Evolutionary conservation across 2,113 vertebrate genomes (phyloP).

Genomic region (Rhinoptilus africanus): DNA sequence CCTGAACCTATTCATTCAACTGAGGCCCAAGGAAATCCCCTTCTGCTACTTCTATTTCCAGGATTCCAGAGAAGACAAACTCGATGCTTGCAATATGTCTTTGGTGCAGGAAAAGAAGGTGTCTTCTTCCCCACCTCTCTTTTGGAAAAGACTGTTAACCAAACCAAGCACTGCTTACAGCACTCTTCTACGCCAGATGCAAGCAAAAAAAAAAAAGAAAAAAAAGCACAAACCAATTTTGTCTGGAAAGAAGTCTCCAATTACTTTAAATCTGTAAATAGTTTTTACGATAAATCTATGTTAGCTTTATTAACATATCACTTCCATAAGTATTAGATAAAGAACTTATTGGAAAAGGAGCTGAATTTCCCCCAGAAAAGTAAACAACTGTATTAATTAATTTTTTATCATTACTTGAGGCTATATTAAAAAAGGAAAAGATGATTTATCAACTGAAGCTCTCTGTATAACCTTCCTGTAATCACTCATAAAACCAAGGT

Average conservation of each 20-base stretch:
- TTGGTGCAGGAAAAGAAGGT: not conserved
- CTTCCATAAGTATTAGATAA: not conserved
- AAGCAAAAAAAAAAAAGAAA: not conserved
- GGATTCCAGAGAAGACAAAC: not conserved
- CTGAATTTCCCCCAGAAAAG: conserved; percentile 43
- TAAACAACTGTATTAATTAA: not conserved
- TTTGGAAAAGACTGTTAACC: not conserved
- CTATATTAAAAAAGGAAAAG: not conserved
- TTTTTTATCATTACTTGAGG: not conserved
- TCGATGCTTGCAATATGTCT: not conserved
- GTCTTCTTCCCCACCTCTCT: not conserved
- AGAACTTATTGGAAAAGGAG: conserved; percentile 41
- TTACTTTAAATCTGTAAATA: not conserved
- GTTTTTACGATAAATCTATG: not conserved
- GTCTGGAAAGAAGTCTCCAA: not conserved
- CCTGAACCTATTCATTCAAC: not conserved
- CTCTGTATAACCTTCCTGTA: not conserved
- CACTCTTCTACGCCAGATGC: not conserved
- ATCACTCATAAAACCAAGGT: not conserved
- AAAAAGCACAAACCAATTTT: conserved; percentile 17
- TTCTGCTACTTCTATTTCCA: not conserved
- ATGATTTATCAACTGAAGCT: not conserved
- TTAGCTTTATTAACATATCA: not conserved
- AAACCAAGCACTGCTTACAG: not conserved
- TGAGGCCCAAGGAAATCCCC: not conserved